Evolutionary conservation across 2,888 invertebrate genomes (phyloP).

Genomic region (Hermodice carunculata): DNA sequence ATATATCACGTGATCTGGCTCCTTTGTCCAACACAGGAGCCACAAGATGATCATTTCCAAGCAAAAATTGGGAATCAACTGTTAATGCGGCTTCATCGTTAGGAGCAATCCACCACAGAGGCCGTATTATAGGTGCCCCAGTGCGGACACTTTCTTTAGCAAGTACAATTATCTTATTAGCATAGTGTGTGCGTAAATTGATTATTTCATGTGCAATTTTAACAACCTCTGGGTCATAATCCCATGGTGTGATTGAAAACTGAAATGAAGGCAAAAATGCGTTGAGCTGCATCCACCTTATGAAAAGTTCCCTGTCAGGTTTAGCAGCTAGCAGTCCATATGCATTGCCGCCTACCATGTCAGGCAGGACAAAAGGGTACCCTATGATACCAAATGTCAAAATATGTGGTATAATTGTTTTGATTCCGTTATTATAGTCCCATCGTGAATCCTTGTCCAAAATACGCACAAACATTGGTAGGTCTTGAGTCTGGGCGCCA

Average conservation of each 20-base stretch:
- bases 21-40: slow-evolving; percentile 64
- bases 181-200: slow-evolving; percentile 49
- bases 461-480: slow-evolving; percentile 83
- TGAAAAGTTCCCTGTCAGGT: slow-evolving; percentile 67
- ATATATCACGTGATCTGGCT: slow-evolving; percentile 54
- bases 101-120: slow-evolving; percentile 90
- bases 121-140: slow-evolving; percentile 86
- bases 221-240: slow-evolving; percentile 45
- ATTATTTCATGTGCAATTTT: slow-evolving; percentile 39
- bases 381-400: slow-evolving; percentile 70
- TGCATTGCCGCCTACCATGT: slow-evolving; percentile 76
- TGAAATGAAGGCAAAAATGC: slow-evolving; percentile 93
- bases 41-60: slow-evolving; percentile 63
- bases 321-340: slow-evolving; percentile 36
- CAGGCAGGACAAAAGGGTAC: slow-evolving; percentile 90
- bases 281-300: slow-evolving; percentile 83
- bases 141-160: slow-evolving; percentile 45
- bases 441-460: slow-evolving; percentile 91
- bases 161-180: slow-evolving; percentile 44
- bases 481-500: slow-evolving; percentile 84
- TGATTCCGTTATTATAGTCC: slow-evolving; percentile 81
- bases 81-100: slow-evolving; percentile 81
- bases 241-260: slow-evolving; percentile 78
- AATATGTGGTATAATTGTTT: slow-evolving; percentile 86
- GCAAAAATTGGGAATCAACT: slow-evolving; percentile 78